Conservation (phyloP, 1,140 invertebrate genomes). For the Cydia fagiglandana region DNA sequence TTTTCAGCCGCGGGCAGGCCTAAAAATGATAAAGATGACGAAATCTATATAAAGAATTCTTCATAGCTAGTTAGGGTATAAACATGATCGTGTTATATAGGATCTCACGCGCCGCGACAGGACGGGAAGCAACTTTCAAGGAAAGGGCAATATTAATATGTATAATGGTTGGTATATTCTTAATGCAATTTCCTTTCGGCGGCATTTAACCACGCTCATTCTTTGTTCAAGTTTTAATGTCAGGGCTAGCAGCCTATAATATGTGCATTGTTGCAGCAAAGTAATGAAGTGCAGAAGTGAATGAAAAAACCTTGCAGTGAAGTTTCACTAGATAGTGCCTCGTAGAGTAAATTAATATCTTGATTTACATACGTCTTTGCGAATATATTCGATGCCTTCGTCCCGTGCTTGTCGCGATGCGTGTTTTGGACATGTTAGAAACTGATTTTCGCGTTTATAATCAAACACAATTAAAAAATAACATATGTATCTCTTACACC, state of each 20-base stretch:
- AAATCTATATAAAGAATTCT: too few species aligned
- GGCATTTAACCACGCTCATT: background rate
- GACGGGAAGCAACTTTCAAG: background rate
- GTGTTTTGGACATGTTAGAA: background rate
- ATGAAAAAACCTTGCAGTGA: background rate
- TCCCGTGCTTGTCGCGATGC: background rate
- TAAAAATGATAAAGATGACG: too few species aligned
- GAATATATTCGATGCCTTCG: background rate
- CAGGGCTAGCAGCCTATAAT: background rate
- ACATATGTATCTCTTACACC: background rate
- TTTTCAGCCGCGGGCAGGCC: too few species aligned
- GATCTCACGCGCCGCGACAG: background rate
- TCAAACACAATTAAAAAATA: background rate
- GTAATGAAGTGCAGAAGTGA: background rate
- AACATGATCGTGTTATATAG: background rate
- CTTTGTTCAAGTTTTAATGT: background rate
- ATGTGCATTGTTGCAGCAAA: background rate
- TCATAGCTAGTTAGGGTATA: background rate
- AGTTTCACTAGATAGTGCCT: background rate
- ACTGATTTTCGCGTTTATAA: background rate
- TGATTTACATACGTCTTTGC: background rate
- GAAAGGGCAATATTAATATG: slow-evolving; percentile 15
- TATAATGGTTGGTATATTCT: background rate
- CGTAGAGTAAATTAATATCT: too few species aligned
- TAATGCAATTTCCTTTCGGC: background rate